Base-by-base conservation (phyloP, 2,888 invertebrate species). In the Apoda limacodes region DNA sequence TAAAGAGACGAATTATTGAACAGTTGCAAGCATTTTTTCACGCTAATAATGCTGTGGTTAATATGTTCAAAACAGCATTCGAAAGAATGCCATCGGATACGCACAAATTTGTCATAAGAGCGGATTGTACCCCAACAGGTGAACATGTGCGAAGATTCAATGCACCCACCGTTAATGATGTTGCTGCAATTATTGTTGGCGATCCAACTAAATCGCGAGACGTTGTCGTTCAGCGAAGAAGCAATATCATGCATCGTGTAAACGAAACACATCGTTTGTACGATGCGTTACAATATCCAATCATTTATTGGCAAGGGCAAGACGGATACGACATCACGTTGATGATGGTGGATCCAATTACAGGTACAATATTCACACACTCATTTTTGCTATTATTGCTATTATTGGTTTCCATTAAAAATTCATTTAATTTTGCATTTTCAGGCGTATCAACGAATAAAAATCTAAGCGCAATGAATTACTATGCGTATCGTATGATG, bases 131-230 rank as follows among this genome's bases (percentile, higher is more conserved):
- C 3, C 52, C 55, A 32, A 23, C 39, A 13, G 52, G 48, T 6
- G 43, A 52, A 48, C 55, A 55, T 40, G 46, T 39, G 29, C 34
- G 54, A 22, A 44, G 50, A 1, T 53, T 40, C 28, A 49, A 55
- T 41, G 49, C 45, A 13, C 45, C n/a, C 11, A 22, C 7, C n/a
- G 11, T 5, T 22, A 4, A 5, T 22, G 38, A 45, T 35, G 42
- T 42, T 37, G 45, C 43, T 43, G 42, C 35, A 34, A 36, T 42
- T 36, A 40, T 40, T 40, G 41, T 45, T 32, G 45, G 39, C 35
- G 35, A 43, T 39, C 32, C 33, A 35, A 37, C 26, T 33, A 34
- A 32, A 41, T 36, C 34, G 14, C 36, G 37, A 38, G 45, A 45
- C 35, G 40, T 40, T 40, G 38, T 44, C 32, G 33, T 40, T 35